These are phyloP conservation scores for Leuciscus idus DNA, from an alignment of 2,113 vertebrate genomes.

Conservation along the genomic window DNA sequence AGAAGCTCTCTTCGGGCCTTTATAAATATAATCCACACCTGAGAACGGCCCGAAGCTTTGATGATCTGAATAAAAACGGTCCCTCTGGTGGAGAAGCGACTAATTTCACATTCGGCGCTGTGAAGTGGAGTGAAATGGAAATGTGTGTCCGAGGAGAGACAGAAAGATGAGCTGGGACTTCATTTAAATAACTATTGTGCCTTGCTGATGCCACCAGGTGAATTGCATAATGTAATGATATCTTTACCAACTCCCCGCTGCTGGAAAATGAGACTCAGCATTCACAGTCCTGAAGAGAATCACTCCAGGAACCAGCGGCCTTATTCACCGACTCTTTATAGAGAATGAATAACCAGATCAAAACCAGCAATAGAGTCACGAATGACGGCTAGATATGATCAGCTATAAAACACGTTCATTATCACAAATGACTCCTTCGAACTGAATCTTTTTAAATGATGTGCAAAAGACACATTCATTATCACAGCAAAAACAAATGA, in stretches of 20 bases:
- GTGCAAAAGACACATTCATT: neutral
- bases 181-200: constrained; percentile 57
- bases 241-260: constrained; percentile 43
- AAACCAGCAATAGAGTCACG: neutral
- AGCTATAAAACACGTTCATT: neutral
- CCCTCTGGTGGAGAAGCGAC: constrained; percentile 54
- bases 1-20: neutral
- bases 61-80: constrained; percentile 47
- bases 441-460: too few species aligned
- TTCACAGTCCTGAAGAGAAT: neutral
- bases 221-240: constrained; percentile 53
- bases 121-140: constrained; percentile 50
- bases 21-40: constrained; percentile 6
- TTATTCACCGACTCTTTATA: too few species aligned
- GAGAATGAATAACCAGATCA: too few species aligned
- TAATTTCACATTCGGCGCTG: constrained; percentile 50
- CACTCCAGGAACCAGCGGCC: neutral
- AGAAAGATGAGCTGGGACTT: constrained; percentile 45
- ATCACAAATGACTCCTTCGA: too few species aligned
- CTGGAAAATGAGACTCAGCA: constrained; percentile 42
- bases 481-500: too few species aligned
- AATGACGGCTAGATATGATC: neutral
- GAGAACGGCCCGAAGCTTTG: constrained; percentile 22
- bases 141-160: constrained; percentile 46
- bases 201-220: constrained; percentile 42